Percentiles rank a stretch among this genome's conserved stretches.
Evolutionary conservation across 2,113 vertebrate species (phyloP).

Genomic region (Chitala chitala): DNA sequence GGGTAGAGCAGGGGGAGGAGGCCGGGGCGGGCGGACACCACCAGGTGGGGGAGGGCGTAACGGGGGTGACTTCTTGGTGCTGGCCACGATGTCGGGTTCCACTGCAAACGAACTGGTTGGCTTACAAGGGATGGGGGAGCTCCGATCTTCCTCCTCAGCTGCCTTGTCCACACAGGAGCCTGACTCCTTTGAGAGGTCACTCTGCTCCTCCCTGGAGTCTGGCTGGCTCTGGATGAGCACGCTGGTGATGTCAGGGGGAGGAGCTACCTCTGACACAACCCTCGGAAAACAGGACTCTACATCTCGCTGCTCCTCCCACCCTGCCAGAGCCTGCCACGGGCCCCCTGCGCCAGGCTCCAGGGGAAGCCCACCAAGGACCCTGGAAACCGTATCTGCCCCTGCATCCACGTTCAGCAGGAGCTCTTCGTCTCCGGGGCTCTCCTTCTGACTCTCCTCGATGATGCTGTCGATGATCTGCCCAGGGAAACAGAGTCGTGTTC

Average conservation of each 20-base stretch:
- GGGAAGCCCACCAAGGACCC: neutral
- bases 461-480: conserved; percentile 92
- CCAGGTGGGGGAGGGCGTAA: conserved; percentile 77
- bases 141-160: conserved; percentile 50
- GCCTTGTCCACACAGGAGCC: conserved; percentile 48
- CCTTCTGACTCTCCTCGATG: conserved; percentile 90
- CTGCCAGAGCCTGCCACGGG: conserved; percentile 23
- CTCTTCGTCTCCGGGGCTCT: conserved; percentile 59
- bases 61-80: conserved; percentile 89
- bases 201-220: neutral
- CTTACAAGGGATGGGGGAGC: conserved; percentile 71
- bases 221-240: conserved; percentile 43
- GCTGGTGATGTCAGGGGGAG: conserved; percentile 61
- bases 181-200: conserved; percentile 45
- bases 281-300: conserved; percentile 10
- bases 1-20: conserved; percentile 81
- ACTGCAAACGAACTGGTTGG: conserved; percentile 78
- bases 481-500: conserved; percentile 32
- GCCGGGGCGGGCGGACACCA: conserved; percentile 77
- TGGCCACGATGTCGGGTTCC: conserved; percentile 95
- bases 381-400: conserved; percentile 23
- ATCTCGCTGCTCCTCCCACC: conserved; percentile 21
- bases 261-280: conserved; percentile 21
- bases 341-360: conserved; percentile 28
- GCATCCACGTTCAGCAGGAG: conserved; percentile 46